phyloP scores from a whole-genome alignment of 2,797 vertebrate species.

The Anomalospiza imberbis region DNA sequence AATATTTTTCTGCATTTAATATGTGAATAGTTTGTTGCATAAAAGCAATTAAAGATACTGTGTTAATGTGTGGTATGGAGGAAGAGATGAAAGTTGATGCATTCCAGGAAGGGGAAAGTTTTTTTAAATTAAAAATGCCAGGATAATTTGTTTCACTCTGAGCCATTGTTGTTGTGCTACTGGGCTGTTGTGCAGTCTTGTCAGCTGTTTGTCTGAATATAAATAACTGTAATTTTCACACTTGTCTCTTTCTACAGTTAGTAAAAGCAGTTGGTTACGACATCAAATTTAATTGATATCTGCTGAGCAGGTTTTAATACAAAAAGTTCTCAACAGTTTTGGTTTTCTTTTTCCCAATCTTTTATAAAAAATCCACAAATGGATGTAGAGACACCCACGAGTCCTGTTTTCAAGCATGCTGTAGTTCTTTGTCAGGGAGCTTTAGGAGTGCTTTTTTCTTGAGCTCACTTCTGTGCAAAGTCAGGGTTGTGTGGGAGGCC shows the following conservation, averaged over 20 bases:
- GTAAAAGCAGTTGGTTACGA: conserved; percentile 68
- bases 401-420: neutral
- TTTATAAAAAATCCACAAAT: neutral
- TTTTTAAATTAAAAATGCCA: conserved; percentile 74
- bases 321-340: neutral
- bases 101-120: conserved; percentile 63
- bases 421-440: neutral
- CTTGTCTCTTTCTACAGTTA: conserved; percentile 70
- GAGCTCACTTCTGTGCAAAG: neutral
- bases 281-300: conserved; percentile 60
- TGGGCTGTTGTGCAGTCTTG: conserved; percentile 72
- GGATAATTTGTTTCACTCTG: conserved; percentile 79
- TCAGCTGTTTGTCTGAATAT: conserved; percentile 75
- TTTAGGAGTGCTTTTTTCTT: neutral
- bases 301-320: conserved; percentile 15
- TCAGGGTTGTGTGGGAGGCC: too few relatives aligned
- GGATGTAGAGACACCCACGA: neutral
- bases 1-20: conserved; percentile 31
- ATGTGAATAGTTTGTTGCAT: neutral
- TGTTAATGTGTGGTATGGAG: neutral
- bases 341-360: neutral
- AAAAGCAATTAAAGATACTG: conserved; percentile 28
- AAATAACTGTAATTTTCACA: conserved; percentile 81
- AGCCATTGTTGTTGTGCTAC: conserved; percentile 68
- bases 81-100: conserved; percentile 23